phyloP scores from a whole-genome alignment of 2,113 vertebrate species.

The Xerus inauris region DNA sequence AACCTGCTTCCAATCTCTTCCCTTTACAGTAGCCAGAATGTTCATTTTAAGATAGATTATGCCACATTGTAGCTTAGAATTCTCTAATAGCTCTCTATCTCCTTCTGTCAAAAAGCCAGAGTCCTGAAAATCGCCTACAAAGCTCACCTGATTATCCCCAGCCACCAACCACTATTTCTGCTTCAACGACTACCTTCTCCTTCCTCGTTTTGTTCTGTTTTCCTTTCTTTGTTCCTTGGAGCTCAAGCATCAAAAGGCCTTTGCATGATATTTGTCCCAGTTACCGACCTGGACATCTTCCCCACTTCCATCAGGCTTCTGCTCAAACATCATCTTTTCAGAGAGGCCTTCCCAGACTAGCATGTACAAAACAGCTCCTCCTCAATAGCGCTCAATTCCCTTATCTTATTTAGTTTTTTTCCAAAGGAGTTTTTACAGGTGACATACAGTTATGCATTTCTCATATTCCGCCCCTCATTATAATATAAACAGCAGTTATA shows the following conservation, averaged over 20 bases:
- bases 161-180: neutral
- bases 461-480: neutral
- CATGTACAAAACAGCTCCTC: neutral
- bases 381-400: neutral
- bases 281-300: neutral
- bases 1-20: neutral
- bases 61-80: neutral
- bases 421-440: neutral
- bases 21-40: neutral
- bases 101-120: neutral
- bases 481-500: neutral
- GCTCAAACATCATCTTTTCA: neutral
- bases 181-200: rapidly evolving
- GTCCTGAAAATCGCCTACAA: neutral
- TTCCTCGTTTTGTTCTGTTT: neutral
- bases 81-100: neutral
- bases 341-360: neutral
- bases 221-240: neutral
- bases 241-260: neutral
- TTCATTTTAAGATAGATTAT: neutral
- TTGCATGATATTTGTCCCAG: neutral
- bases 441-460: neutral
- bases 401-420: neutral
- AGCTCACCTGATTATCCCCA: neutral
- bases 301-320: neutral